Percentiles rank a stretch among this genome's conserved stretches.
These are phyloP conservation scores for Lucinisca nassula DNA, from an alignment of 2,888 invertebrate species.

Conservation along the genomic window DNA sequence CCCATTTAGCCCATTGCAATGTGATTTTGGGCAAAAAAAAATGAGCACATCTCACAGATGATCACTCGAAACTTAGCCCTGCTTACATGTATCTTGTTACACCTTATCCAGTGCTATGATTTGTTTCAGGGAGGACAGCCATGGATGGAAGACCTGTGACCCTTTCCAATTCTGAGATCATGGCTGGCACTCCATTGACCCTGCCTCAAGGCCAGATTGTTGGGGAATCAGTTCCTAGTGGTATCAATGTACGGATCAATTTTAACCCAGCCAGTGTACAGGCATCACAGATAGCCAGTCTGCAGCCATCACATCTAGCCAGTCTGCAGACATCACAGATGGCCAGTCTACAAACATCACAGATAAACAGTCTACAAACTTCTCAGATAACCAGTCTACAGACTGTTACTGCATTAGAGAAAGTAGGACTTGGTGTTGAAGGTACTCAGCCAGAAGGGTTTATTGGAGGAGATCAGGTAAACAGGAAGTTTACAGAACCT, in stretches of 20 bases:
- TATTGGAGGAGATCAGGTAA: background rate
- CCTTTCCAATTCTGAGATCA: background rate
- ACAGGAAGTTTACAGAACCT: no score
- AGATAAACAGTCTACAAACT: background rate
- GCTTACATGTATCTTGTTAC: no score
- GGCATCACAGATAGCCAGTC: background rate
- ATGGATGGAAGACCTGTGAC: background rate
- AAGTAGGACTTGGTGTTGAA: background rate
- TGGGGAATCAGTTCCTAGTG: background rate
- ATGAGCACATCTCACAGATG: no score
- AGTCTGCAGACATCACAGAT: background rate
- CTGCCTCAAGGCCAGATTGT: background rate
- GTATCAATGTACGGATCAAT: conserved; percentile 18
- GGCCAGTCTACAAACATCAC: background rate
- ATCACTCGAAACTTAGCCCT: no score
- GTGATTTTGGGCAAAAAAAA: no score
- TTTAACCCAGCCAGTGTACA: background rate
- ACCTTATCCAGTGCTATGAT: no score
- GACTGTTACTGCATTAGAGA: background rate
- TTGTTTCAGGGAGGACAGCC: background rate
- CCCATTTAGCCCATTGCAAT: no score
- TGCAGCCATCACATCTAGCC: background rate
- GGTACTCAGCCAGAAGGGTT: conserved; percentile 48
- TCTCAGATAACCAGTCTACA: background rate
- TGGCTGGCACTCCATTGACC: background rate